Evolutionary conservation across 2,888 invertebrate genomes (phyloP), one percentile per base, ranked within the genome.

Genomic region (Acleris literana): DNA sequence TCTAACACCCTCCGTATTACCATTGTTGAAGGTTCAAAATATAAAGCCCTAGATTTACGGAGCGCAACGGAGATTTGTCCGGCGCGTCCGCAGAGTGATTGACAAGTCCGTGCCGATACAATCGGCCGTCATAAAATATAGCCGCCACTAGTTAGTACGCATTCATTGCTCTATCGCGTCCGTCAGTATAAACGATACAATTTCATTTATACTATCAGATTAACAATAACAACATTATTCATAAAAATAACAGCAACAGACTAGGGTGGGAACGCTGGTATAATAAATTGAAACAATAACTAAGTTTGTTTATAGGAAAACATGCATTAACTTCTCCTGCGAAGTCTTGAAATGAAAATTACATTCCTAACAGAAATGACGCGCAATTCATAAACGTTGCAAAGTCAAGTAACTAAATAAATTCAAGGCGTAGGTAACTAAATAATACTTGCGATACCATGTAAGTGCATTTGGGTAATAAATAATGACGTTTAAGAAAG

Each of bases 21-120:
- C 69, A 69, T 68, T 55, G 46, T 18, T 22, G 70, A 84, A 77
- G 82, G 76, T 69, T 74, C 73, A 79, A 74, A 80, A 74, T 83
- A 67, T 74, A 64, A 69, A 73, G 75, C 33, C 57, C 55, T 60
- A 62, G 70, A 69, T 69, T 72, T 68, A 71, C 77, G 76, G 74
- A 76, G 79, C 79, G 75, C 78, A 77, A 78, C 77, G 82, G 75
- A 76, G 78, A 81, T 82, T 79, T 81, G 77, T 81, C 77, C 74
- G 75, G 79, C 80, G 78, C 76, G 74, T 74, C 77, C 78, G 72
- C 69, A 71, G 71, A 70, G 74, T 90, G 91, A 92, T 90, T 90
- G 92, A 92, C 92, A 92, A 92, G 92, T 90, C 86, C 89, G 86
- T 83, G 78, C 81, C 89, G 89, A 90, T 89, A 78, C 83, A 85